A percentile compares a stretch with the other conserved stretches of the same genome.
Evolutionary conservation across 2,113 vertebrate genomes (phyloP).

Genomic region (Eretmochelys imbricata): DNA sequence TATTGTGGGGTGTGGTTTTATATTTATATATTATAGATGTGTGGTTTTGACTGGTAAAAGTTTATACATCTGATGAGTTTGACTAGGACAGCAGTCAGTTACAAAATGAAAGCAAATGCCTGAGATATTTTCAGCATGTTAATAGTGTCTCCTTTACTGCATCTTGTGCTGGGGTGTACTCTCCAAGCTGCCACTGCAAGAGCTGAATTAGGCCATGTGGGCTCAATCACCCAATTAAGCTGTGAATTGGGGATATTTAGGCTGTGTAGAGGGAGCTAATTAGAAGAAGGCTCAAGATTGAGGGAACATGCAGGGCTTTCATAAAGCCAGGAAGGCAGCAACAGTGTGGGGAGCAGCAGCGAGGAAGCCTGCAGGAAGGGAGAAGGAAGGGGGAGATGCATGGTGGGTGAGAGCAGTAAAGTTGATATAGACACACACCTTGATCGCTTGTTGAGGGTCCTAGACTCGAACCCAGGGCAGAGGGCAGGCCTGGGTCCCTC

Average conservation of each 20-base stretch:
- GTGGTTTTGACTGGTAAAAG: not conserved
- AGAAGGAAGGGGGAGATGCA: not conserved
- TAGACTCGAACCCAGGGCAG: not conserved
- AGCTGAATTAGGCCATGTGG: no score
- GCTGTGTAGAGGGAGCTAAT: not conserved
- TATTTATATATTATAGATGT: no score
- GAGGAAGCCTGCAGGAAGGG: not conserved
- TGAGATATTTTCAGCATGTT: not conserved
- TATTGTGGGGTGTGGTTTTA: not conserved
- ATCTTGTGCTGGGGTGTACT: no score
- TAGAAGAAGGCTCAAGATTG: not conserved
- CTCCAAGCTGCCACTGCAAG: no score
- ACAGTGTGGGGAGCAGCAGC: no score
- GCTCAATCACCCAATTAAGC: no score
- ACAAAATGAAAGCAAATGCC: not conserved
- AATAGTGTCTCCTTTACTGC: no score
- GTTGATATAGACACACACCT: not conserved
- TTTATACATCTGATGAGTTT: not conserved
- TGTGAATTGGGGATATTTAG: not conserved
- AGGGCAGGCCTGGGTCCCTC: no score
- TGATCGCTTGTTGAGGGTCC: not conserved
- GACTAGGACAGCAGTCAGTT: not conserved
- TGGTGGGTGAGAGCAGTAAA: not conserved
- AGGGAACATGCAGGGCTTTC: not conserved
- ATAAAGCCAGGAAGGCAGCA: not conserved